Evolutionary conservation across 2,113 vertebrate genomes (phyloP).

Genomic region (Rhombomys opimus): DNA sequence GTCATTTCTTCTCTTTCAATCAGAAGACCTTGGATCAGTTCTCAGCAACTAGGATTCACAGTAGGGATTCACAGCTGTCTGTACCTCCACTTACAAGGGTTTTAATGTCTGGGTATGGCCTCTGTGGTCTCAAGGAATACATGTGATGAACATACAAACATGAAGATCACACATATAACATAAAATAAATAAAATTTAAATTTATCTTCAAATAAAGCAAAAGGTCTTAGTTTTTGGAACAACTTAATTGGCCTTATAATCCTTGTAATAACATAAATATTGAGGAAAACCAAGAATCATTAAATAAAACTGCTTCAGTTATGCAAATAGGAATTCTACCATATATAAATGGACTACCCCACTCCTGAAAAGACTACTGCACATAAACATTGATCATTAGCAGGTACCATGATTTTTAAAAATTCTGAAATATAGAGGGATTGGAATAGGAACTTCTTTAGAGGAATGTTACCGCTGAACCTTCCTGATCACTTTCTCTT

Average conservation of each 20-base stretch:
- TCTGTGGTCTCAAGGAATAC: not conserved
- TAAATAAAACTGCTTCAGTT: not conserved
- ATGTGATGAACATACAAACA: not conserved
- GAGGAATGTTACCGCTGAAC: rapidly evolving
- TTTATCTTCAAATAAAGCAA: conserved; percentile 11
- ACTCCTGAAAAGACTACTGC: not conserved
- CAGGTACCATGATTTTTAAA: not conserved
- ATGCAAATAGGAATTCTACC: not conserved
- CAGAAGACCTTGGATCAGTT: not conserved
- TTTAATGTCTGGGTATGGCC: not conserved
- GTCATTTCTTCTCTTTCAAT: not conserved
- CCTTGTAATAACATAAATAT: not conserved
- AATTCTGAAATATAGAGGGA: not conserved
- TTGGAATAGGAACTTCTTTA: not conserved
- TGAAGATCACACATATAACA: not conserved
- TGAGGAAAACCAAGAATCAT: not conserved
- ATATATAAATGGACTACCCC: not conserved
- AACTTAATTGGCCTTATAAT: not conserved
- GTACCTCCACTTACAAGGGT: no score
- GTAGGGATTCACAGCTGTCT: not conserved
- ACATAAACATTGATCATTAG: not conserved
- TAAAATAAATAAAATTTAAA: not conserved
- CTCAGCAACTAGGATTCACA: no score
- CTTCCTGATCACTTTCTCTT: not conserved
- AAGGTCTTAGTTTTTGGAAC: not conserved